Evolutionary conservation across 2,888 invertebrate genomes (phyloP).

Genomic region (Lagria hirta): DNA sequence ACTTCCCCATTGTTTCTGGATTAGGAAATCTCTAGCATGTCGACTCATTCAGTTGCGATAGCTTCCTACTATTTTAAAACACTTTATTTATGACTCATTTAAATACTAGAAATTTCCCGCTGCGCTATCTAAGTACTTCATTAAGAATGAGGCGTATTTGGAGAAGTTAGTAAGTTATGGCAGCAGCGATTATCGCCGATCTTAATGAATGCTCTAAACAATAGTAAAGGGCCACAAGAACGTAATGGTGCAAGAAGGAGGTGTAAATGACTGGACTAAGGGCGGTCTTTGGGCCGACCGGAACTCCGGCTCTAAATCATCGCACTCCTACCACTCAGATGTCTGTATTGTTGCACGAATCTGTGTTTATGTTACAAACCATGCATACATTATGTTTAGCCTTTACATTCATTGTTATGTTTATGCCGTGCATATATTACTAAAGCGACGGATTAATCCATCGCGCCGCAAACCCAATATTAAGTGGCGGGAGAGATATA

Average conservation of each 20-base stretch:
- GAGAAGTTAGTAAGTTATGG: constrained; percentile 47
- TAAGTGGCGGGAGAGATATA: constrained; percentile 24
- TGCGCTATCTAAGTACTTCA: constrained; percentile 50
- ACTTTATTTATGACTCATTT: constrained; percentile 49
- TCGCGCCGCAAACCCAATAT: constrained; percentile 21
- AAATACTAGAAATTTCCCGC: constrained; percentile 45
- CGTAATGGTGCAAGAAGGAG: constrained; percentile 39
- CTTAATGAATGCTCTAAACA: constrained; percentile 51
- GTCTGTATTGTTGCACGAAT: constrained; percentile 38
- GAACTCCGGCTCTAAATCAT: constrained; percentile 44
- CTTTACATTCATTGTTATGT: constrained; percentile 32
- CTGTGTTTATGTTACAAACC: constrained; percentile 32
- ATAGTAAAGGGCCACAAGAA: constrained; percentile 38
- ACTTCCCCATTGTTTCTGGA: constrained; percentile 2
- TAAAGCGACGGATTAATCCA: constrained; percentile 24
- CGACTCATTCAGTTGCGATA: constrained; percentile 6
- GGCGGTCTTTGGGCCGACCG: constrained; percentile 35
- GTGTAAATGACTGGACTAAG: constrained; percentile 38
- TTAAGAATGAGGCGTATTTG: constrained; percentile 43
- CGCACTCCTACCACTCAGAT: constrained; percentile 33
- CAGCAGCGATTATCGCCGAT: constrained; percentile 49
- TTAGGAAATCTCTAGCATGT: constrained; percentile 4
- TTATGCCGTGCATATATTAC: constrained; percentile 27
- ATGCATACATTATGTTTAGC: constrained; percentile 31
- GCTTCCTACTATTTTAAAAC: constrained; percentile 33